Evolutionary conservation across 1,140 invertebrate species (phyloP).

Genomic region (Macrotrachela quadricornifera): DNA sequence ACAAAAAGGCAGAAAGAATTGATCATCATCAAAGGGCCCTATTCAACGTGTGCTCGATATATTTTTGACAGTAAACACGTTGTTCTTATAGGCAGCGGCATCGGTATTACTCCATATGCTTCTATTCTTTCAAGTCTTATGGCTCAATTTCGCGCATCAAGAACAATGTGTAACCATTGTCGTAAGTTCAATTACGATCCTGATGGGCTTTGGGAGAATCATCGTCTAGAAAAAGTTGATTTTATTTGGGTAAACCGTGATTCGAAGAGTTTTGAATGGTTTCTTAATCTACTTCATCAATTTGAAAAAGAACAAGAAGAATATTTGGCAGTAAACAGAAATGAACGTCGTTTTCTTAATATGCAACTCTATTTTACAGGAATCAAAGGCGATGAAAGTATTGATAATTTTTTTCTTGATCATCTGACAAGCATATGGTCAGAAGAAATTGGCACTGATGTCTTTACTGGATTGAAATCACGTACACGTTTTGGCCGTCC

Average conservation of each 20-base stretch:
- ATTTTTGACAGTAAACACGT: constrained; percentile 83
- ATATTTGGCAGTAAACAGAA: too few relatives aligned
- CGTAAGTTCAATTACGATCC: constrained; percentile 13
- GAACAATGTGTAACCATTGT: constrained; percentile 57
- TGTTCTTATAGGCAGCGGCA: constrained; percentile 70
- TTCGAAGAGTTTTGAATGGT: constrained; percentile 89
- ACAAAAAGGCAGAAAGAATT: too few relatives aligned
- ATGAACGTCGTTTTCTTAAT: too few relatives aligned
- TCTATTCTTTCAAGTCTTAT: constrained; percentile 79
- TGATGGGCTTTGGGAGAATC: too few relatives aligned
- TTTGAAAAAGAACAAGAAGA: constrained; percentile 63
- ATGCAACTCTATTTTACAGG: constrained; percentile 93
- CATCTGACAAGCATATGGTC: constrained; percentile 59
- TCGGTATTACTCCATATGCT: constrained; percentile 89
- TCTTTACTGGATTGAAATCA: too few relatives aligned
- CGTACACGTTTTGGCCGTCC: too few relatives aligned
- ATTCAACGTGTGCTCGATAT: constrained; percentile 77
- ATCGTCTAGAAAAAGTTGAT: constrained; percentile 46
- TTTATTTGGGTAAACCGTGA: constrained; percentile 96
- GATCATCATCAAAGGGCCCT: constrained; percentile 78
- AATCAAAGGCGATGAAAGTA: constrained; percentile 65
- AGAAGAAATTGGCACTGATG: too few relatives aligned
- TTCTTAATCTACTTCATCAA: constrained; percentile 69
- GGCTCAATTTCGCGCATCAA: constrained; percentile 59
- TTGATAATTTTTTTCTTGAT: constrained; percentile 76